These are phyloP conservation scores for Drosophila paulistorum DNA, from an alignment of 1,140 invertebrate species.

Conservation along the genomic window DNA sequence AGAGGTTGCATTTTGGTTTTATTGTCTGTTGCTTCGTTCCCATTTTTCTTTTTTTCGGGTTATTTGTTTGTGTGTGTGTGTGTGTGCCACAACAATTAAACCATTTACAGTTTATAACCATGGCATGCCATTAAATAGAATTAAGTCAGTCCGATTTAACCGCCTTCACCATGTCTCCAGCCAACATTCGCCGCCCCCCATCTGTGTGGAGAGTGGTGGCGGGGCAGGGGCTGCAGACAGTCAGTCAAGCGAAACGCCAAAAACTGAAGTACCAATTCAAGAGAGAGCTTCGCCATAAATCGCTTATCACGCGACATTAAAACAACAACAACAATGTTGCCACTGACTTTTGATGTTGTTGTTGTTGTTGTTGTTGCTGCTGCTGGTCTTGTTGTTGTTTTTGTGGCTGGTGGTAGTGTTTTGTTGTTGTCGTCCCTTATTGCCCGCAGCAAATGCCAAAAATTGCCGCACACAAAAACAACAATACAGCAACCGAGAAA, in stretches of 20 bases:
- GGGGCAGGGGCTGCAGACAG: constrained; percentile 15
- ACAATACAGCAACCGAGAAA: constrained; percentile 56
- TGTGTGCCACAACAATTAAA: constrained; percentile 67
- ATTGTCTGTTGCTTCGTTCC: constrained; percentile 35
- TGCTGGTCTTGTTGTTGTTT: constrained; percentile 23
- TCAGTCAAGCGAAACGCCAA: constrained; percentile 72
- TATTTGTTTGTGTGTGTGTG: constrained; percentile 12
- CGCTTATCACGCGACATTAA: constrained; percentile 81
- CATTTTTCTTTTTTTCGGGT: constrained; percentile 32
- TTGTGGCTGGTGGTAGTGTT: no score
- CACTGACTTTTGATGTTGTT: constrained; percentile 56
- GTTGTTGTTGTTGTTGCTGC: constrained; percentile 37
- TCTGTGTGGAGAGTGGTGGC: neutral
- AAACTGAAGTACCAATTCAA: constrained; percentile 75
- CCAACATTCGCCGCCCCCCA: neutral
- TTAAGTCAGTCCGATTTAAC: constrained; percentile 59
- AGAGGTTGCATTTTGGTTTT: constrained; percentile 26
- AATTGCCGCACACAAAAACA: constrained; percentile 79
- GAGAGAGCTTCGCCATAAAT: constrained; percentile 76
- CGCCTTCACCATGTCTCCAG: constrained; percentile 11
- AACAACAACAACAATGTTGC: constrained; percentile 70
- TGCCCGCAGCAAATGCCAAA: constrained; percentile 78
- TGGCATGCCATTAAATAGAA: constrained; percentile 76
- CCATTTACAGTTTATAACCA: constrained; percentile 79
- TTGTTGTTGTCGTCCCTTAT: constrained; percentile 36